Evolutionary conservation across 2,888 invertebrate species (phyloP).

Genomic region (Apotomis turbidana): DNA sequence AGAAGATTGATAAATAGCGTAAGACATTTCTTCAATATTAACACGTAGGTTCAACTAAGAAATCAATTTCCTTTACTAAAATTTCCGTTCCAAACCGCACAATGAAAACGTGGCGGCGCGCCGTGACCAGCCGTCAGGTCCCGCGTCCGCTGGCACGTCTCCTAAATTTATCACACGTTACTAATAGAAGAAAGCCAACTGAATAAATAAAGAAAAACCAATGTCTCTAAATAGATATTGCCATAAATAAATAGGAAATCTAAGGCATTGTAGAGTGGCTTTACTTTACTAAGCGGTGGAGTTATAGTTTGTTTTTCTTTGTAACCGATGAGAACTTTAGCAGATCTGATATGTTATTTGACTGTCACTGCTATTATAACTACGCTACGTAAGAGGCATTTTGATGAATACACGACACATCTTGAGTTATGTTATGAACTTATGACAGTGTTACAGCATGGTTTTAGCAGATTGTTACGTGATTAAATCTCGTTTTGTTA

Average conservation of each 20-base stretch:
- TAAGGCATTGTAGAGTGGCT: conserved; percentile 12
- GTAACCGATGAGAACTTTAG: too few relatives aligned
- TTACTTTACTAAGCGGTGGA: not conserved
- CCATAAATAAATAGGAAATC: conserved; percentile 20
- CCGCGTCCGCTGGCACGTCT: not conserved
- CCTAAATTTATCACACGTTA: conserved; percentile 31
- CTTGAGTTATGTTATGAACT: too few relatives aligned
- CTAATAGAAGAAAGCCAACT: conserved; percentile 30
- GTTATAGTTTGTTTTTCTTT: not conserved
- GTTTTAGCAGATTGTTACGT: too few relatives aligned
- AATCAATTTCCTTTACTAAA: conserved; percentile 2
- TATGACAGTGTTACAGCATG: too few relatives aligned
- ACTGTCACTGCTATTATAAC: too few relatives aligned
- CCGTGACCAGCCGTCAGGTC: conserved; percentile 10
- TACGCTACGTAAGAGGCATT: too few relatives aligned
- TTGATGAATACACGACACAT: too few relatives aligned
- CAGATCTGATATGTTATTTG: not conserved
- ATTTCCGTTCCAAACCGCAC: conserved; percentile 19
- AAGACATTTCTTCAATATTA: too few relatives aligned
- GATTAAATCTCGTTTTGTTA: too few relatives aligned
- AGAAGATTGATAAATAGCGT: not conserved
- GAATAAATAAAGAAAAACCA: conserved; percentile 25
- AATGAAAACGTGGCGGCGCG: conserved; percentile 21
- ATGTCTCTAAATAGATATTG: conserved; percentile 13
- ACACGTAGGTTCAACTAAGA: too few relatives aligned